Evolutionary conservation across 1,140 invertebrate genomes (phyloP).

Genomic region (Drosophila suzukii): DNA sequence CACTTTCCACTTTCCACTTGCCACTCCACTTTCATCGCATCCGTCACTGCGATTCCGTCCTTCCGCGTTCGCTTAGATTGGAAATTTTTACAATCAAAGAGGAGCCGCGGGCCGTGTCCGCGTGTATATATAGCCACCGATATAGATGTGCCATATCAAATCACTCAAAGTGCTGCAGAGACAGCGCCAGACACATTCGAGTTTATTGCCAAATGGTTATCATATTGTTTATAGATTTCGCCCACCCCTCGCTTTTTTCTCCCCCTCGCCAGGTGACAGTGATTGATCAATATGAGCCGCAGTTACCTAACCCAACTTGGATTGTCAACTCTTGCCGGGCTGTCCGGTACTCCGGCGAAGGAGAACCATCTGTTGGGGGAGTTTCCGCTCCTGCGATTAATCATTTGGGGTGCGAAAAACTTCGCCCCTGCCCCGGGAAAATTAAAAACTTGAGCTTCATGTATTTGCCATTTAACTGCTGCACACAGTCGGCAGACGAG

Average conservation of each 20-base stretch:
- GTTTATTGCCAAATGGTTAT: constrained; percentile 82
- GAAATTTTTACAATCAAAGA: constrained; percentile 78
- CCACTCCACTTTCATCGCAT: constrained; percentile 61
- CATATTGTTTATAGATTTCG: constrained; percentile 81
- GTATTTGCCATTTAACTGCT: constrained; percentile 54
- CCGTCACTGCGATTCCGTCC: constrained; percentile 63
- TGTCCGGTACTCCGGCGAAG: constrained; percentile 5
- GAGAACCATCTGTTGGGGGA: constrained; percentile 16
- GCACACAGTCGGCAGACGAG: constrained; percentile 29
- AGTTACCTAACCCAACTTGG: constrained; percentile 58
- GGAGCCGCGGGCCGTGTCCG: constrained; percentile 24
- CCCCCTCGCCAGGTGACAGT: constrained; percentile 64
- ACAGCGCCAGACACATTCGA: constrained; percentile 63
- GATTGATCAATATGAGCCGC: constrained; percentile 76
- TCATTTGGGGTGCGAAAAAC: constrained; percentile 48
- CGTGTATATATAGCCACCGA: constrained; percentile 17
- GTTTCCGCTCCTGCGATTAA: constrained; percentile 69
- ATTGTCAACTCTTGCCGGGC: constrained; percentile 65
- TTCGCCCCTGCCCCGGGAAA: constrained; percentile 23
- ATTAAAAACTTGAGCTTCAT: constrained; percentile 65
- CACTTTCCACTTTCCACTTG: constrained; percentile 8
- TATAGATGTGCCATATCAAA: constrained; percentile 70
- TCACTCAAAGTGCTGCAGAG: constrained; percentile 76
- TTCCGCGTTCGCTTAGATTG: constrained; percentile 58
- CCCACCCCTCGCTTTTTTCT: constrained; percentile 12